phyloP scores from a whole-genome alignment of 2,797 vertebrate species.

The Heliangelus exortis region DNA sequence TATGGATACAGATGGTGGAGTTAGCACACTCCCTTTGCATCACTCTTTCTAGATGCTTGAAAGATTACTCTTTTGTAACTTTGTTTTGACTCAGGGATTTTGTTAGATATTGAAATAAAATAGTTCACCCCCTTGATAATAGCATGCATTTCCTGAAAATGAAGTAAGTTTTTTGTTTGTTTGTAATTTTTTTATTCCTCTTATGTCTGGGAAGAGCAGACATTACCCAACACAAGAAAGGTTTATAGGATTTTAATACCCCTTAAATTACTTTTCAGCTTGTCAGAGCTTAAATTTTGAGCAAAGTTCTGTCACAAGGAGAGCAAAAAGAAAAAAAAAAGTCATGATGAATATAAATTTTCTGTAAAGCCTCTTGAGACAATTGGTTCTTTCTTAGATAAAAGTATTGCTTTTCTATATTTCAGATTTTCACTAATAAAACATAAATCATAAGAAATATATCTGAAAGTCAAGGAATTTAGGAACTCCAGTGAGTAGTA shows the following conservation, averaged over 20 bases:
- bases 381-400: neutral
- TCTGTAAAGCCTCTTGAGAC: neutral
- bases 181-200: neutral
- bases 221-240: neutral
- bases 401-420: neutral
- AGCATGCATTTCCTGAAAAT: neutral
- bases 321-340: neutral
- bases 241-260: neutral
- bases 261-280: neutral
- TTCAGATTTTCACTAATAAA: constrained; percentile 22
- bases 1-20: neutral
- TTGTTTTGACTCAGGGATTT: neutral
- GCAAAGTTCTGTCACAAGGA: neutral
- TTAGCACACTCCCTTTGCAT: neutral
- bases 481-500: neutral
- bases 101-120: neutral
- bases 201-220: neutral
- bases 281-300: neutral
- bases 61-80: neutral
- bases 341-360: constrained; percentile 1
- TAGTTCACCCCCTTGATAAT: neutral
- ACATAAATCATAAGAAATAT: neutral
- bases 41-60: neutral
- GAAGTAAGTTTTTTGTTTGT: neutral
- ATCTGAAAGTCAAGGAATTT: neutral